These are phyloP conservation scores for Eugnorisma glareosa DNA, from an alignment of 2,888 invertebrate genomes.

Conservation along the genomic window DNA sequence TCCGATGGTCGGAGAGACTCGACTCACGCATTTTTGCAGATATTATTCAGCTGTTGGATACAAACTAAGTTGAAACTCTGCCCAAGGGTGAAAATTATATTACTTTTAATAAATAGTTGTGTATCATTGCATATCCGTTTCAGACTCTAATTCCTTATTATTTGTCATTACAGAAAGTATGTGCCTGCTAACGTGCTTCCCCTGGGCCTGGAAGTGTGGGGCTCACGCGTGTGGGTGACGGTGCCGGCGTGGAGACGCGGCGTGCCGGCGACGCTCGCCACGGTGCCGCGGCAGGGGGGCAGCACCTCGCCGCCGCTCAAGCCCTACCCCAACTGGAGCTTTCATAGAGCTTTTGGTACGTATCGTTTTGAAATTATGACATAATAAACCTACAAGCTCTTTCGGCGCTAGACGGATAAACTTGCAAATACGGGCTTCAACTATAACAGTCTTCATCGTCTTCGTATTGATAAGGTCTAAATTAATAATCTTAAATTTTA, in stretches of 20 bases:
- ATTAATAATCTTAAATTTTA: background rate
- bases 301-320: conserved; percentile 91
- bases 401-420: background rate
- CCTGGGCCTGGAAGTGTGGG: conserved; percentile 93
- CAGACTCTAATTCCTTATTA: background rate
- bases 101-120: too few relatives aligned
- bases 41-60: too few relatives aligned
- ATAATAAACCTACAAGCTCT: background rate
- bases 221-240: conserved; percentile 93
- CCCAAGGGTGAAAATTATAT: too few relatives aligned
- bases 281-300: conserved; percentile 91
- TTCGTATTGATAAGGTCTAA: background rate
- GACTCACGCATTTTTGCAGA: too few relatives aligned
- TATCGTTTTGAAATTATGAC: background rate
- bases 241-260: conserved; percentile 94
- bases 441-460: background rate
- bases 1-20: too few relatives aligned
- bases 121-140: too few relatives aligned
- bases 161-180: conserved; percentile 86
- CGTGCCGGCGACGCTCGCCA: conserved; percentile 93
- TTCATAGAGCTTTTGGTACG: conserved; percentile 91
- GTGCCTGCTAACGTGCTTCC: conserved; percentile 94
- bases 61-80: too few relatives aligned
- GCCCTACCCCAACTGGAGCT: conserved; percentile 95
- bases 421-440: background rate